phyloP scores from a whole-genome alignment of 2,113 vertebrate species.

The Silurus glanis region DNA sequence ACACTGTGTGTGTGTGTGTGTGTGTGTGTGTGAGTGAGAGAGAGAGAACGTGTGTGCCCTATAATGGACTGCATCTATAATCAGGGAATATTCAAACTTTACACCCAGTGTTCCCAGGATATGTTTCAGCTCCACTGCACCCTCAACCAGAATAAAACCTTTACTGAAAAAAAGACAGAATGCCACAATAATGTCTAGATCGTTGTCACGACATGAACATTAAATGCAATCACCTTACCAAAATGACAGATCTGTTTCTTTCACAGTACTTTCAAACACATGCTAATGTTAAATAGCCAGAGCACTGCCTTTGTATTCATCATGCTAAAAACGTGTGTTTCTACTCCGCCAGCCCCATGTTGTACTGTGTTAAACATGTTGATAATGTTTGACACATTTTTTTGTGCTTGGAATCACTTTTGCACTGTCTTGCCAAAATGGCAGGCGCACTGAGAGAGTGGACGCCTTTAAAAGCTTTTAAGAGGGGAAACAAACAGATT shows the following conservation, averaged over 20 bases:
- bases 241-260: not conserved
- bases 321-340: not conserved
- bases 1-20: not conserved
- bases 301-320: not conserved
- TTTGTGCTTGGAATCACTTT: slow-evolving; percentile 44
- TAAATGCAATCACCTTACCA: not conserved
- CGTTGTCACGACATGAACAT: not conserved
- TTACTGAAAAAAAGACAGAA: not conserved
- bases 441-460: slow-evolving; percentile 30
- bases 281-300: not conserved
- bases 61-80: not conserved
- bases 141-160: not conserved
- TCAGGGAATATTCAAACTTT: not conserved
- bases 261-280: not conserved
- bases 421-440: slow-evolving; percentile 43
- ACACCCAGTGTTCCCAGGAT: not conserved
- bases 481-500: slow-evolving; percentile 49
- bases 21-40: not conserved
- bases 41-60: not conserved
- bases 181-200: not conserved
- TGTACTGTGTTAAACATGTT: slow-evolving; percentile 29
- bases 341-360: not conserved
- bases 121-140: not conserved
- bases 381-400: slow-evolving; percentile 44
- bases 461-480: slow-evolving; percentile 48